A percentile compares a stretch with the other conserved stretches of the same genome.
phyloP scores from a whole-genome alignment of 2,797 vertebrate genomes.

The Smutsia gigantea region DNA sequence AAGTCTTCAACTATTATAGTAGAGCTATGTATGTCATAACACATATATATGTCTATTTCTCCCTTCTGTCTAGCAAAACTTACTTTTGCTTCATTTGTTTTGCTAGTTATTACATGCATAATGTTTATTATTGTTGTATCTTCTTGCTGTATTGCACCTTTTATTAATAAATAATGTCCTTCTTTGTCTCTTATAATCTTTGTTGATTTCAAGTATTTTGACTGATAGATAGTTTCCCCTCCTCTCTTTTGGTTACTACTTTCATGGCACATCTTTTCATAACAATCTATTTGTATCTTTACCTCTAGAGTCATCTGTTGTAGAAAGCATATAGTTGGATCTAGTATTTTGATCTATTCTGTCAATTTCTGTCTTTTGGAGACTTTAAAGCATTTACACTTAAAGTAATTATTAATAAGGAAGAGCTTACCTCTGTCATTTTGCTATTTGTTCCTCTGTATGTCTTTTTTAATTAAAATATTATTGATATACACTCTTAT shows the following conservation, averaged over 20 bases:
- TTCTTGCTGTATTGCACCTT: not conserved
- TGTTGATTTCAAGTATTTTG: not conserved
- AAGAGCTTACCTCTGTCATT: too few relatives aligned
- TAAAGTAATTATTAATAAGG: too few relatives aligned
- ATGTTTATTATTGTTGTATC: not conserved
- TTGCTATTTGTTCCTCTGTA: too few relatives aligned
- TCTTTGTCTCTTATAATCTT: not conserved
- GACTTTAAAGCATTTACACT: too few relatives aligned
- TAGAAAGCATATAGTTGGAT: too few relatives aligned
- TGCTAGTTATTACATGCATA: not conserved
- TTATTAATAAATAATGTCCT: not conserved
- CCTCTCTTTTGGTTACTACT: not conserved
- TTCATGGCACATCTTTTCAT: not conserved
- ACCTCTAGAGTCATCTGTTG: not conserved
- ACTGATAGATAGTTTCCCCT: not conserved
- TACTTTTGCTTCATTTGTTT: not conserved
- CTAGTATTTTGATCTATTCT: too few relatives aligned
- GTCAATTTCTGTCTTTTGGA: too few relatives aligned
- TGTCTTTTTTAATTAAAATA: too few relatives aligned
- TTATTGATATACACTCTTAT: too few relatives aligned
- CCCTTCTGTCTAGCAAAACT: not conserved
- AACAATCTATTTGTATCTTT: not conserved
- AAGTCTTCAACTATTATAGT: not conserved
- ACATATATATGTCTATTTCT: not conserved
- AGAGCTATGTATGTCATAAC: not conserved